phyloP scores from a whole-genome alignment of 1,140 invertebrate species.

The Lysiphlebus fabarum region DNA sequence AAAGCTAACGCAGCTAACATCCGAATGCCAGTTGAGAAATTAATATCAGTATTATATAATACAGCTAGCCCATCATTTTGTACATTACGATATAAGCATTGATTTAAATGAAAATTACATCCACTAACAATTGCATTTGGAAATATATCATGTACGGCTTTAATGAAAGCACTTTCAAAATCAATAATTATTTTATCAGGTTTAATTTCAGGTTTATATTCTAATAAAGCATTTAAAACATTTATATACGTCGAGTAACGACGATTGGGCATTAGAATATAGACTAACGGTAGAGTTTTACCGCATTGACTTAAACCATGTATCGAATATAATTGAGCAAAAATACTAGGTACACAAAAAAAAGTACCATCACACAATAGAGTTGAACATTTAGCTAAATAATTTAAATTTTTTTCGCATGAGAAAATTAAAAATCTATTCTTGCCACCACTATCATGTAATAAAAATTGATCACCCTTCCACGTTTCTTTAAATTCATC shows the following conservation, averaged over 20 bases:
- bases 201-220: constrained; percentile 10
- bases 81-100: constrained; percentile 24
- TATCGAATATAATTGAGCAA: constrained; percentile 24
- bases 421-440: constrained; percentile 17
- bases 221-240: constrained; percentile 15
- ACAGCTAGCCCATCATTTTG: constrained; percentile 6
- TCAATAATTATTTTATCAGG: constrained; percentile 17
- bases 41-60: constrained; percentile 4
- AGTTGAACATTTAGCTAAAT: constrained; percentile 2
- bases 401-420: constrained; percentile 6
- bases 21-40: constrained; percentile 3
- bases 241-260: constrained; percentile 1
- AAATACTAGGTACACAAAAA: constrained; percentile 13
- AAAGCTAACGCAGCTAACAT: constrained; percentile 8
- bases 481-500: background rate
- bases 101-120: constrained; percentile 25
- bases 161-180: constrained; percentile 17
- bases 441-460: constrained; percentile 11
- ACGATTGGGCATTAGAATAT: constrained; percentile 18
- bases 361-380: constrained; percentile 23
- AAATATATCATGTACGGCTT: constrained; percentile 9
- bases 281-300: constrained; percentile 19
- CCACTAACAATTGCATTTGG: constrained; percentile 13
- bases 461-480: constrained; percentile 14
- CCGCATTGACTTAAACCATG: constrained; percentile 16